Conservation (phyloP, 2,113 vertebrate species). For the Crotalus helleri region DNA sequence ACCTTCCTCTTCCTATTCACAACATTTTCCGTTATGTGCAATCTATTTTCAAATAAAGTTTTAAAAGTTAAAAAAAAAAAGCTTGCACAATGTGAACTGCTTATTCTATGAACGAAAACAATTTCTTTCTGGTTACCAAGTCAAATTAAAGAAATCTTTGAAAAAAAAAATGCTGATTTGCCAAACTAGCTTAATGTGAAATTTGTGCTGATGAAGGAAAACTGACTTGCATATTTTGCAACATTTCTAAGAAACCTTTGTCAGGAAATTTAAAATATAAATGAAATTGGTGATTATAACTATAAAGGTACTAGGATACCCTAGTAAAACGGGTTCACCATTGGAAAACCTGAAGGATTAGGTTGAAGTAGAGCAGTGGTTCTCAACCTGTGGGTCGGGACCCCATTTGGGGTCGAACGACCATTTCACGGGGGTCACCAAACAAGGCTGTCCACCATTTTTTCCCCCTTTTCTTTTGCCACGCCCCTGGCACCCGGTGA, state of each 20-base stretch:
- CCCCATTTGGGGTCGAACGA: neutral
- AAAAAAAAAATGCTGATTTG: neutral
- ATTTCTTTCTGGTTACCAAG: neutral
- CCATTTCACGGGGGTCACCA: too few relatives aligned
- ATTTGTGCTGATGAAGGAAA: neutral
- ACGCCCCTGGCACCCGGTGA: too few relatives aligned
- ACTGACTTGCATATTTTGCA: neutral
- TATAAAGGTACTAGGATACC: neutral
- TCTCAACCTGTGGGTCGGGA: too few relatives aligned
- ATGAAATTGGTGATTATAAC: neutral
- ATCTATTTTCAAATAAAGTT: neutral
- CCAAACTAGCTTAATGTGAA: neutral
- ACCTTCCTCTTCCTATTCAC: neutral
- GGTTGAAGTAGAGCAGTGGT: too few relatives aligned
- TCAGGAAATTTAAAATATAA: conserved; percentile 31
- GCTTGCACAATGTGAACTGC: neutral
- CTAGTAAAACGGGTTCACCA: neutral
- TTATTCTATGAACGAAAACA: neutral
- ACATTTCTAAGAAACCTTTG: conserved; percentile 37
- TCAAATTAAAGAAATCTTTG: neutral
- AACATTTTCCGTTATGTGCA: neutral
- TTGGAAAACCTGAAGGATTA: neutral
- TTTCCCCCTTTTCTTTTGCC: too few relatives aligned
- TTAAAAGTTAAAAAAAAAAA: neutral
- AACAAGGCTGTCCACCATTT: too few relatives aligned